These are phyloP conservation scores for Crotalus horridus DNA, from an alignment of 2,113 vertebrate species.

Conservation along the genomic window DNA sequence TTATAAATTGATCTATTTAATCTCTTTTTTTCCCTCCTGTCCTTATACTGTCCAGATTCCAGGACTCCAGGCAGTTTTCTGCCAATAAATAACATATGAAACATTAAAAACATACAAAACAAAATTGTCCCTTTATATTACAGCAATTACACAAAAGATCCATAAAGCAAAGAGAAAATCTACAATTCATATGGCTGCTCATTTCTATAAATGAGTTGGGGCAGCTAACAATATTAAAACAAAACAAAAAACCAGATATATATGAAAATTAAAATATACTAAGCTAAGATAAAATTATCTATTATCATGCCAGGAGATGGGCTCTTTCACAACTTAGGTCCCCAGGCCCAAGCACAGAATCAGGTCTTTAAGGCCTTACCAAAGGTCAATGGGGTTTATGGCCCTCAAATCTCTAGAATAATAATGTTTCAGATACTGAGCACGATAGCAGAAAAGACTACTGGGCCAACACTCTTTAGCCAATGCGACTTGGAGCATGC, in stretches of 20 bases:
- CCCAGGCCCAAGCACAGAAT: neutral
- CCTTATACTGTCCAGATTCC: no score
- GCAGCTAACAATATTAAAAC: neutral
- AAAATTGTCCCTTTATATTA: neutral
- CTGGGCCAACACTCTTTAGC: neutral
- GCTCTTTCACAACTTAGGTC: neutral
- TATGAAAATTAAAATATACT: neutral
- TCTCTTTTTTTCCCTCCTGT: neutral
- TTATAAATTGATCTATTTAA: neutral
- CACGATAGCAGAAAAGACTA: neutral
- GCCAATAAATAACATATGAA: no score
- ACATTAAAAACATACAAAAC: no score
- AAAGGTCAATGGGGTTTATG: neutral
- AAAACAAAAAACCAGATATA: neutral
- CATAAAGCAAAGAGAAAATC: neutral
- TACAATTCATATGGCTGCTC: neutral
- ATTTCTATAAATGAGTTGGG: neutral
- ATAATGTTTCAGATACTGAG: neutral
- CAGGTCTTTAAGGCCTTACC: neutral
- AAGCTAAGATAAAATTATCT: neutral
- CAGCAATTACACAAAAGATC: neutral
- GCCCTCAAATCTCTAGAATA: neutral
- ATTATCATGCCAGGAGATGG: neutral
- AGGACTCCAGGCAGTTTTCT: no score
- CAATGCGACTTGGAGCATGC: neutral